Evolutionary conservation across 2,113 vertebrate species (phyloP).

Genomic region (Chaenogobius annularis): DNA sequence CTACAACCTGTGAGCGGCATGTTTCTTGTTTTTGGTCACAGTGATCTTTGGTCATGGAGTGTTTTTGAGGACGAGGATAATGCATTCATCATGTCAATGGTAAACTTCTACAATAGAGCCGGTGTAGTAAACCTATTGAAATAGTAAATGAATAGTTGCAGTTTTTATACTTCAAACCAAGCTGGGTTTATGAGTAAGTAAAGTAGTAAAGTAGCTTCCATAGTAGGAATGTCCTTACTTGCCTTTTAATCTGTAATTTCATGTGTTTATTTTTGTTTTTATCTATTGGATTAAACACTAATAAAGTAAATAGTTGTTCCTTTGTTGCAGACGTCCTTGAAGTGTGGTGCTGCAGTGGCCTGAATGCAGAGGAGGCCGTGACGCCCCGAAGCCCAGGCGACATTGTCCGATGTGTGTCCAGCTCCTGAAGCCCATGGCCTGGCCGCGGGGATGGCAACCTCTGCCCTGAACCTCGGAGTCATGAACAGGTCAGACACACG

Average conservation of each 20-base stretch:
- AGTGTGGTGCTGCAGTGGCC: constrained; percentile 4
- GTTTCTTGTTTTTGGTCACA: neutral
- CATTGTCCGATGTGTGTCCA: constrained; percentile 63
- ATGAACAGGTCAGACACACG: constrained; percentile 64
- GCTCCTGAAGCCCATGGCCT: constrained; percentile 61
- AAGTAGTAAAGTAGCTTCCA: too few relatives aligned
- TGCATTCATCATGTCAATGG: neutral
- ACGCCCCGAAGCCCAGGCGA: constrained; percentile 50
- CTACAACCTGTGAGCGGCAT: neutral
- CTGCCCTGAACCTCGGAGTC: constrained; percentile 69
- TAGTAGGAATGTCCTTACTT: too few relatives aligned
- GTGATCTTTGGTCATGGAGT: constrained; percentile 3
- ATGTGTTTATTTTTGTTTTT: neutral
- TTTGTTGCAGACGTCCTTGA: neutral
- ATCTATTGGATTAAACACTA: neutral
- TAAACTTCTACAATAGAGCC: neutral
- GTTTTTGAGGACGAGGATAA: neutral
- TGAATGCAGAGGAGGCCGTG: constrained; percentile 33
- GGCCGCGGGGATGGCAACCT: constrained; percentile 72
- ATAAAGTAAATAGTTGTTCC: neutral
- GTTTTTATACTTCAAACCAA: too few relatives aligned
- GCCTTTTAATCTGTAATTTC: neutral
- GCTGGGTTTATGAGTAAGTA: too few relatives aligned
- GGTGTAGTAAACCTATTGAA: too few relatives aligned
- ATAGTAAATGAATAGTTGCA: too few relatives aligned